Evolutionary conservation across 2,113 vertebrate genomes (phyloP).

Genomic region (Elephantulus edwardii): DNA sequence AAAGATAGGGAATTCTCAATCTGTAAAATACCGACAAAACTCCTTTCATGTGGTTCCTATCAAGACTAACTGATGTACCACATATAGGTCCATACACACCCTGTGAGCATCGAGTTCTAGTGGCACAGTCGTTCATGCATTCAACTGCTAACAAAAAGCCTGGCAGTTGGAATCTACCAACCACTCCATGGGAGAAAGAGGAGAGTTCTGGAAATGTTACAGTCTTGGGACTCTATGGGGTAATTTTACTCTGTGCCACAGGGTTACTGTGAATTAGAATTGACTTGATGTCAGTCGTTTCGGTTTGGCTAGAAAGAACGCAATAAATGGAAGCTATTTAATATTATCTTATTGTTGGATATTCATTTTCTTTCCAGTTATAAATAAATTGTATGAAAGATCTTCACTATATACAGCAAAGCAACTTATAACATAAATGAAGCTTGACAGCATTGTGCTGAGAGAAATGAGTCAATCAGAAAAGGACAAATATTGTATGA

Average conservation of each 20-base stretch:
- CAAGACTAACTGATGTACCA: not conserved
- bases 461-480: too few species aligned
- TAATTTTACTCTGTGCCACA: not conserved
- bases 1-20: not conserved
- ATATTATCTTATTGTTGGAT: not conserved
- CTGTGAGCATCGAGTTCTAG: not conserved
- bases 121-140: too few species aligned
- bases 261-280: not conserved
- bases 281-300: not conserved
- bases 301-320: not conserved
- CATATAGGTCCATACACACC: not conserved
- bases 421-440: too few species aligned
- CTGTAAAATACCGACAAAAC: conserved; percentile 1
- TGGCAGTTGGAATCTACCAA: too few species aligned
- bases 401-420: not conserved
- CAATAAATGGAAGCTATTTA: conserved; percentile 15
- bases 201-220: too few species aligned
- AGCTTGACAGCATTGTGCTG: too few species aligned
- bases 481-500: too few species aligned
- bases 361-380: conserved; percentile 35
- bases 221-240: not conserved
- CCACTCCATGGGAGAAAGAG: too few species aligned
- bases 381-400: conserved; percentile 26
- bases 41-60: not conserved
- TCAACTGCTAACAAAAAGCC: too few species aligned